These are phyloP conservation scores for Eulemur rufifrons DNA, from an alignment of 2,113 vertebrate species.

Conservation along the genomic window DNA sequence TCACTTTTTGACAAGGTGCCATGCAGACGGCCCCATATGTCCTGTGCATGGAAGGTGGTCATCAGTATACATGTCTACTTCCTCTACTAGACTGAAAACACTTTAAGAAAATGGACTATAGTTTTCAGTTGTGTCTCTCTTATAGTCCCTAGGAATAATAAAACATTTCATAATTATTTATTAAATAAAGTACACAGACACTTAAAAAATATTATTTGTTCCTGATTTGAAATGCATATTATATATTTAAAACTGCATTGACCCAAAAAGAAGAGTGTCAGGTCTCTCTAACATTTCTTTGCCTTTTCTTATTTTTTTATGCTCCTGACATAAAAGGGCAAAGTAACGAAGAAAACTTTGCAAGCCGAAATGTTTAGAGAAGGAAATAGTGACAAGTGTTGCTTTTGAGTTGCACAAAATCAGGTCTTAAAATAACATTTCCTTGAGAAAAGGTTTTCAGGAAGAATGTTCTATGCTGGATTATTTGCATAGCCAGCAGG, in stretches of 20 bases:
- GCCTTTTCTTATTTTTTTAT: neutral
- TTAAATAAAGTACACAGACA: neutral
- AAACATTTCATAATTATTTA: neutral
- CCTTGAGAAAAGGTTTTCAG: neutral
- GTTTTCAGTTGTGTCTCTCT: neutral
- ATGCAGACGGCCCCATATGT: neutral
- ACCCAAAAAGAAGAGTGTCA: neutral
- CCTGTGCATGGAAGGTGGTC: neutral
- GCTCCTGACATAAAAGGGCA: slow-evolving; percentile 5
- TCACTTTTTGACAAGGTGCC: neutral
- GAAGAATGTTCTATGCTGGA: neutral
- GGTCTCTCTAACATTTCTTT: neutral
- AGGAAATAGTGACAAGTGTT: slow-evolving; percentile 25
- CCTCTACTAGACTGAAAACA: neutral
- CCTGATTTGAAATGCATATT: neutral
- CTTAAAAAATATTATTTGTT: neutral
- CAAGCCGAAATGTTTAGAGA: neutral
- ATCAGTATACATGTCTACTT: neutral
- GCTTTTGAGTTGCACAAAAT: slow-evolving; percentile 12
- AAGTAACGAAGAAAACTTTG: slow-evolving; percentile 26
- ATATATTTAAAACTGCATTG: neutral
- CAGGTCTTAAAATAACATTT: slow-evolving; percentile 29
- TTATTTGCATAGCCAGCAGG: slow-evolving; percentile 58
- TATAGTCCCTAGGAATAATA: neutral
- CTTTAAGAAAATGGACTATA: neutral